Base-by-base conservation (phyloP, 1,140 invertebrate genomes). In the Luehdorfia chinensis region DNA sequence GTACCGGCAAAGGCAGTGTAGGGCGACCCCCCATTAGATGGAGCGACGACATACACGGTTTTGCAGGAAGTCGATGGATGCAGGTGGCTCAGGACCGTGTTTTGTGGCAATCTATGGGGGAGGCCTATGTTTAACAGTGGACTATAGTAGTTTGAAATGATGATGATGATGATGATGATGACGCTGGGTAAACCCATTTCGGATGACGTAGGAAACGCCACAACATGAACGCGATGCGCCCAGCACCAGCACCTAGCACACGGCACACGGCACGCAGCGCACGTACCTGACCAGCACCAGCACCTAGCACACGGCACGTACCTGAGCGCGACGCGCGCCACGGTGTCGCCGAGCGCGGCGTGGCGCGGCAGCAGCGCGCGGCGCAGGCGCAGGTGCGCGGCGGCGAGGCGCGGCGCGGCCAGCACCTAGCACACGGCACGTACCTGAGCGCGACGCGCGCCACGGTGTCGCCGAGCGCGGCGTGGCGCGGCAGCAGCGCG, bases 201-300 rank as follows among this genome's bases (percentile, higher is more conserved):
- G n/a, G n/a, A n/a, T n/a, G n/a, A n/a, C n/a, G n/a, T n/a, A n/a
- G n/a, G n/a, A n/a, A n/a, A n/a, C n/a, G n/a, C n/a, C n/a, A n/a
- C n/a, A n/a, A 83, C 81, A 78, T 69, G 31, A 85, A 50, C 2
- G 72, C 79, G 41, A 73, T 47, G 11, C 69, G 51, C 8, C 74
- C 71, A 5, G 80, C 65, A 27, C 44, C 92, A 77, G 55, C 93
- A n/a, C 90, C 91, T 1, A 92, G 55, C 12, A 1, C 81, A 59
- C 8, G 83, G 79, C 31, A 76, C n/a, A 51, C 45, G 87, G 69
- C 8, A 86, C 64, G 5, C 68, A 59, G 9, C 88, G 73, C 8
- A 95, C 87, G 65, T 1, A 90, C 53, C 66, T 91, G 94, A 1
- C 95, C 76, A 32, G 91, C 79, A 8, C 89, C 88, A n/a, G n/a